A percentile compares a stretch with the other conserved stretches of the same genome.
phyloP scores from a whole-genome alignment of 2,797 vertebrate species.

The Pseudotriccus pelzelni region DNA sequence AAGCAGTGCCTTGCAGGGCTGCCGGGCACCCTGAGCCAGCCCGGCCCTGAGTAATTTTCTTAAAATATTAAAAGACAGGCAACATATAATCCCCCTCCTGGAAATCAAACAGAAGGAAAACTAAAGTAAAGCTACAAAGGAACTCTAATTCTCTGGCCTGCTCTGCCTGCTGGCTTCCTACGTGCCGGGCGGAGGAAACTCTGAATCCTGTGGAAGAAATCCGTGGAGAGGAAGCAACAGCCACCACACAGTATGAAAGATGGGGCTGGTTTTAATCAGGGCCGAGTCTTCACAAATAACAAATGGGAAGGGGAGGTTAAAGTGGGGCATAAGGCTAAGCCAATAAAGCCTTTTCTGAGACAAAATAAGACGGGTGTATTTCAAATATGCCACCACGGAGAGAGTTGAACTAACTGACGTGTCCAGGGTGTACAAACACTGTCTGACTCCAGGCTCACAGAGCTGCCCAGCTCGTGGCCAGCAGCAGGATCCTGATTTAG shows the following conservation, averaged over 20 bases:
- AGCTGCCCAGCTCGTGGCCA: background rate
- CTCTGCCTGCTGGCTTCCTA: slow-evolving; percentile 25
- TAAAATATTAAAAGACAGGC: background rate
- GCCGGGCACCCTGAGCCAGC: background rate
- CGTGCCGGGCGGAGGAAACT: slow-evolving; percentile 35
- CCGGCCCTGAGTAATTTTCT: background rate
- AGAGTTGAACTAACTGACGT: background rate
- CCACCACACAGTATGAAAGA: slow-evolving; percentile 32
- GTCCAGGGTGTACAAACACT: background rate
- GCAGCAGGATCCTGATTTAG: background rate
- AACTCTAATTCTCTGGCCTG: background rate
- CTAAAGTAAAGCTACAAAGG: slow-evolving; percentile 54
- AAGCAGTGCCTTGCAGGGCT: background rate
- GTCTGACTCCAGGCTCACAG: background rate
- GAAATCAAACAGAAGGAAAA: slow-evolving; percentile 57
- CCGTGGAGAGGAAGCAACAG: slow-evolving; percentile 54
- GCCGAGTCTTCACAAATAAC: slow-evolving; percentile 49
- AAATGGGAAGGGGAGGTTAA: slow-evolving; percentile 43
- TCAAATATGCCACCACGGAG: background rate
- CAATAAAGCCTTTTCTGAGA: slow-evolving; percentile 51
- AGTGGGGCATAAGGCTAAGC: slow-evolving; percentile 51
- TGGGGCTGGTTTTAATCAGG: slow-evolving; percentile 64
- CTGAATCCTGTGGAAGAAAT: slow-evolving; percentile 65
- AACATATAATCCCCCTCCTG: slow-evolving; percentile 25
- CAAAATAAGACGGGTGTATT: slow-evolving; percentile 30